These are phyloP conservation scores for Oreochromis spilurus DNA, from an alignment of 2,113 vertebrate genomes.

Conservation along the genomic window DNA sequence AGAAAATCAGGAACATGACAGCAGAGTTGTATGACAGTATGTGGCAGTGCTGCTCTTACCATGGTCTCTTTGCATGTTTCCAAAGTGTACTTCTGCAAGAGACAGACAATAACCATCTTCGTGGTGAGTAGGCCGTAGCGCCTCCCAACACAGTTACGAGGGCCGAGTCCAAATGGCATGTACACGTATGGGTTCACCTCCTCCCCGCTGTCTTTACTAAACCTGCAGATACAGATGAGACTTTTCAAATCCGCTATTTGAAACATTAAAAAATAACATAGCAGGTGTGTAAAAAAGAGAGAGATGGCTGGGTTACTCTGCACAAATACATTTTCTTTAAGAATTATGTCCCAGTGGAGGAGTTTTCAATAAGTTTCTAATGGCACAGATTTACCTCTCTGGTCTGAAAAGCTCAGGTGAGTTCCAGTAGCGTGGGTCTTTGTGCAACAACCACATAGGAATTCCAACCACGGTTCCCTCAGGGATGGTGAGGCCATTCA, in stretches of 20 bases:
- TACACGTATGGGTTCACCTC: slow-evolving; percentile 43
- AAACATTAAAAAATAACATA: not conserved
- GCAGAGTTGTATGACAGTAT: not conserved
- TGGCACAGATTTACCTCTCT: slow-evolving; percentile 42
- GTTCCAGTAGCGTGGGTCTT: slow-evolving; percentile 52
- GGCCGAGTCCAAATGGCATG: slow-evolving; percentile 63
- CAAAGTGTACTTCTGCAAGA: slow-evolving; percentile 58
- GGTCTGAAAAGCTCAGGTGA: slow-evolving; percentile 53
- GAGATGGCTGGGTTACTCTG: not conserved
- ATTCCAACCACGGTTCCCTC: slow-evolving; percentile 25
- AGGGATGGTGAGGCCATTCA: slow-evolving; percentile 50
- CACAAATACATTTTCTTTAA: not conserved
- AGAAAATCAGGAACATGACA: not conserved
- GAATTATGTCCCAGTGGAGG: not conserved
- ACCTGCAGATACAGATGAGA: slow-evolving; percentile 31
- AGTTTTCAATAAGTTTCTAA: not conserved
- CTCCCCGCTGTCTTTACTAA: slow-evolving; percentile 33
- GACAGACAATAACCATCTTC: slow-evolving; percentile 45
- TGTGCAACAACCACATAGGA: slow-evolving; percentile 27
- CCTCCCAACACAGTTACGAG: slow-evolving; percentile 65
- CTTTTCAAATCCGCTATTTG: not conserved
- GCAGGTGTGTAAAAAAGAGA: not conserved
- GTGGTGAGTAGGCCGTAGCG: slow-evolving; percentile 42
- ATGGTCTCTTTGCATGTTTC: slow-evolving; percentile 53
- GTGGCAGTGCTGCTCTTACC: not conserved